Conservation (phyloP, 2,113 vertebrate species). For the Euleptes europaea region DNA sequence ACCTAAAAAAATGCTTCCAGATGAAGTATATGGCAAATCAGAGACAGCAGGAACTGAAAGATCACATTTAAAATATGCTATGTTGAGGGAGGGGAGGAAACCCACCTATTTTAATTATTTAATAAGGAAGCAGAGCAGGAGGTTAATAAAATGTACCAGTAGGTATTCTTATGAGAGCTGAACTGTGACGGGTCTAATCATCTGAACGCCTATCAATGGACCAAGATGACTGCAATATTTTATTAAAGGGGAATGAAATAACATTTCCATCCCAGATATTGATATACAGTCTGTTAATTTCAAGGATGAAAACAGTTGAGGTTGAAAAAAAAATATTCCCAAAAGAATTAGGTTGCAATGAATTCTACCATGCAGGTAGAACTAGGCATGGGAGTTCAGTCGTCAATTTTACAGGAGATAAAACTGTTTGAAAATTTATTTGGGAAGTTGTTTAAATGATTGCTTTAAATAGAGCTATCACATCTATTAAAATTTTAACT, state of each 20-base stretch:
- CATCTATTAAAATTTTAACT: not conserved
- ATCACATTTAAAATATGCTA: slow-evolving; percentile 42
- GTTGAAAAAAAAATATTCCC: slow-evolving; percentile 53
- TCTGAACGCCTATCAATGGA: slow-evolving; percentile 56
- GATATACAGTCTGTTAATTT: slow-evolving; percentile 54
- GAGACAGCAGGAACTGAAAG: slow-evolving; percentile 25
- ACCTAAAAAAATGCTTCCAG: not conserved
- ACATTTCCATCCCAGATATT: slow-evolving; percentile 51
- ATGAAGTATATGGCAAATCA: slow-evolving; percentile 43
- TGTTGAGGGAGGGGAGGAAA: slow-evolving; percentile 9
- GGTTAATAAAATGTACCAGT: slow-evolving; percentile 68
- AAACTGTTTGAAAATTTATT: slow-evolving; percentile 7
- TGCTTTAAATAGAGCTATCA: slow-evolving; percentile 3
- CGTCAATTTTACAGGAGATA: slow-evolving; percentile 38
- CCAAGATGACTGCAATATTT: slow-evolving; percentile 50
- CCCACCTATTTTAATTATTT: slow-evolving; percentile 65
- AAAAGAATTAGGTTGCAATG: slow-evolving; percentile 56
- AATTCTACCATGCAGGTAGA: slow-evolving; percentile 36
- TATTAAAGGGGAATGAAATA: slow-evolving; percentile 53
- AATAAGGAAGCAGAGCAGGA: slow-evolving; percentile 64
- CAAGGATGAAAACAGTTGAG: slow-evolving; percentile 49
- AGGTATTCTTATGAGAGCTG: slow-evolving; percentile 64
- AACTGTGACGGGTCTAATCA: slow-evolving; percentile 39
- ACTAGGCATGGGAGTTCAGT: slow-evolving; percentile 45
- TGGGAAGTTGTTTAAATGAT: slow-evolving; percentile 30